Conservation (phyloP, 2,888 invertebrate species). For the Steinernema carpocapsae region DNA sequence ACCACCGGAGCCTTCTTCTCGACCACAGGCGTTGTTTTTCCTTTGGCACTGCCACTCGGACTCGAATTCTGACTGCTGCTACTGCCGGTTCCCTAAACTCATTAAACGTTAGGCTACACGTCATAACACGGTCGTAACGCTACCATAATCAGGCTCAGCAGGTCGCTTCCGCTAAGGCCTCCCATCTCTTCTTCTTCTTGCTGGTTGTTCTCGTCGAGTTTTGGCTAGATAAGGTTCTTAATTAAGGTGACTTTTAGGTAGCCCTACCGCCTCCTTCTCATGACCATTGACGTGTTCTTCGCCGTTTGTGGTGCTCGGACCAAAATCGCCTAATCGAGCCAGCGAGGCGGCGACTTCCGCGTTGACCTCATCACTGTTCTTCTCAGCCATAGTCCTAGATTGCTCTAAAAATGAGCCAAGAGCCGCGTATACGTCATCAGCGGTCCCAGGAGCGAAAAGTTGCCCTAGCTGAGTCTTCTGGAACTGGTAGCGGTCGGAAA, state of each 20-base stretch:
- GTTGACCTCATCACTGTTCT: conserved; percentile 21
- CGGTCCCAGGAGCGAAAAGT: conserved; percentile 12
- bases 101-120: background rate
- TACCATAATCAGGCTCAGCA: conserved; percentile 27
- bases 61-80: background rate
- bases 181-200: conserved; percentile 19
- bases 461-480: conserved; percentile 28
- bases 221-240: background rate
- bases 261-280: conserved; percentile 5
- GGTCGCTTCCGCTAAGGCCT: background rate
- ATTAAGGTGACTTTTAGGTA: background rate
- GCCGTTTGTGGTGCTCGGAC: background rate
- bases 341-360: conserved; percentile 27
- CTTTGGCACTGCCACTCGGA: background rate
- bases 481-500: conserved; percentile 33
- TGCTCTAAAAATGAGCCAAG: conserved; percentile 49
- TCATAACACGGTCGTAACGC: background rate
- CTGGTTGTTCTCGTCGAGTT: conserved; percentile 1
- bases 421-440: conserved; percentile 55
- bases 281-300: conserved; percentile 2
- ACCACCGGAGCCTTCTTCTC: conserved; percentile 11
- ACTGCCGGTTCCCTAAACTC: conserved; percentile 6
- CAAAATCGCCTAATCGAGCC: conserved; percentile 20
- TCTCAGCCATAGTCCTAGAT: conserved; percentile 14
- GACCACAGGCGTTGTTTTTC: background rate